A percentile compares a stretch with the other conserved stretches of the same genome.
Conservation (phyloP, 2,888 invertebrate genomes). For the Cerastoderma edule region DNA sequence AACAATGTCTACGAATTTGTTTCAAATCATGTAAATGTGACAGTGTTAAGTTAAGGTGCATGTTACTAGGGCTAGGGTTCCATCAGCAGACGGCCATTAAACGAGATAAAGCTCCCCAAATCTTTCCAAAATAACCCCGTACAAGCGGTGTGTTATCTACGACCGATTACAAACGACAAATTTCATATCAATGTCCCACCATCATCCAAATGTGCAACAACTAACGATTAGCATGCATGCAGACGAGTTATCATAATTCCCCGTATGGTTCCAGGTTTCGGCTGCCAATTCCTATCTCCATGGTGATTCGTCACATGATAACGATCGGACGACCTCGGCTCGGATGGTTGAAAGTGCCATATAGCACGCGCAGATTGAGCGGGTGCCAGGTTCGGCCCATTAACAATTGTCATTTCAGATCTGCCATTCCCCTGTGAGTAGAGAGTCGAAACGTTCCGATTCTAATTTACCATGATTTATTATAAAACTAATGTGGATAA, state of each 20-base stretch:
- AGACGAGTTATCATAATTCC: slow-evolving; percentile 38
- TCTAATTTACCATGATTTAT: slow-evolving; percentile 24
- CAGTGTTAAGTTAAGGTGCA: no score
- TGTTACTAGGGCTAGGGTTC: no score
- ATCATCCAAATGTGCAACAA: slow-evolving; percentile 48
- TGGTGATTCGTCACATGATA: slow-evolving; percentile 60
- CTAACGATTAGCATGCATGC: slow-evolving; percentile 36
- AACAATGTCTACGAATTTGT: no score
- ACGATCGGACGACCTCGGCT: slow-evolving; percentile 54
- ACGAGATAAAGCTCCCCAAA: slow-evolving; percentile 39
- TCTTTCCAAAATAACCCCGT: slow-evolving; percentile 38
- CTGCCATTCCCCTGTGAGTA: slow-evolving; percentile 18
- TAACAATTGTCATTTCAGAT: slow-evolving; percentile 59
- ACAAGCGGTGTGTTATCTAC: slow-evolving; percentile 35
- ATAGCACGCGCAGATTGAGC: slow-evolving; percentile 63
- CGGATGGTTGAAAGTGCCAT: slow-evolving; percentile 64
- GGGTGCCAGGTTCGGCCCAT: slow-evolving; percentile 58
- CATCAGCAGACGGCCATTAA: slow-evolving; percentile 28
- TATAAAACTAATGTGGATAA: slow-evolving; percentile 26
- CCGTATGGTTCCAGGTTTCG: slow-evolving; percentile 46
- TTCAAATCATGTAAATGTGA: no score
- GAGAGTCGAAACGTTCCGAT: slow-evolving; percentile 6
- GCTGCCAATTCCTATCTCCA: slow-evolving; percentile 55
- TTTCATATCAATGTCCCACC: slow-evolving; percentile 49
- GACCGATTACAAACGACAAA: slow-evolving; percentile 54